phyloP scores from a whole-genome alignment of 2,888 invertebrate genomes.

The Caenorhabditis sp. region DNA sequence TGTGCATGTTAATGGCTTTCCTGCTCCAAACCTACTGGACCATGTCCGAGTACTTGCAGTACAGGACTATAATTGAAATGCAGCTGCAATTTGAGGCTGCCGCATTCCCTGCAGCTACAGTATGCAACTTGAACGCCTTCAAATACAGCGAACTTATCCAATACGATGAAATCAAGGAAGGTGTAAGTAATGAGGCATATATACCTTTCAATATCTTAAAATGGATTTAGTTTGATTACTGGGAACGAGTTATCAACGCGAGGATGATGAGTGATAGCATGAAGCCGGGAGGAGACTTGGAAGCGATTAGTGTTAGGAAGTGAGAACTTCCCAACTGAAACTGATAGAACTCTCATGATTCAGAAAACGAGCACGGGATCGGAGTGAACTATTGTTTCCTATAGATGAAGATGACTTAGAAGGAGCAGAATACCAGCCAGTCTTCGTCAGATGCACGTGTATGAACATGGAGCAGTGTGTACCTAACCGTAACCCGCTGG shows the following conservation, averaged over 20 bases:
- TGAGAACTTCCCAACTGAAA: background rate
- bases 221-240: conserved; percentile 71
- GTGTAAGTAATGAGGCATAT: conserved; percentile 66
- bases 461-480: conserved; percentile 80
- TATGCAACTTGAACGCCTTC: conserved; percentile 74
- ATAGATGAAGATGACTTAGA: conserved; percentile 67
- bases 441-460: conserved; percentile 81
- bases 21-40: conserved; percentile 82
- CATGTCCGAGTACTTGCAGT: conserved; percentile 81
- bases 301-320: conserved; percentile 57
- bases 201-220: no score
- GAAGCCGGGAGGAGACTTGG: conserved; percentile 44
- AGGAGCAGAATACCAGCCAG: conserved; percentile 79
- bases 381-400: conserved; percentile 60
- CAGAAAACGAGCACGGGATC: conserved; percentile 34
- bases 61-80: conserved; percentile 83
- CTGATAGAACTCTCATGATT: background rate
- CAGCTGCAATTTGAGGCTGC: conserved; percentile 82
- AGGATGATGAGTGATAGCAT: conserved; percentile 69
- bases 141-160: conserved; percentile 77
- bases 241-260: conserved; percentile 80
- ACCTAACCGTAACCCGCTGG: conserved; percentile 81
- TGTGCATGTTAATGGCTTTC: conserved; percentile 81
- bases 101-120: conserved; percentile 69
- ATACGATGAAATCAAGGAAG: conserved; percentile 80